These are phyloP conservation scores for Proisotoma minuta DNA, from an alignment of 2,888 invertebrate species.

Conservation along the genomic window DNA sequence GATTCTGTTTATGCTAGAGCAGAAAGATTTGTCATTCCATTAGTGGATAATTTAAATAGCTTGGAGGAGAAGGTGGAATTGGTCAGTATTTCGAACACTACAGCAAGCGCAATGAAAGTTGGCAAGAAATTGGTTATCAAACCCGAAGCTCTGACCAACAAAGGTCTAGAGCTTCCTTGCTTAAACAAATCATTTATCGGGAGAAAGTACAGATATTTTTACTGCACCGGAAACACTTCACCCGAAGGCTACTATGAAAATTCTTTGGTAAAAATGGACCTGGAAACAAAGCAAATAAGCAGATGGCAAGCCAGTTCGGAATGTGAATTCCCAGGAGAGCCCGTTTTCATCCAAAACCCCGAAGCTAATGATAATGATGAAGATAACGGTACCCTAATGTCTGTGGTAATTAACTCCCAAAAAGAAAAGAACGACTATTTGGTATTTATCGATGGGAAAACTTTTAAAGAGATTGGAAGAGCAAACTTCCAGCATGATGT, in stretches of 20 bases:
- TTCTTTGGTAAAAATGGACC: slow-evolving; percentile 47
- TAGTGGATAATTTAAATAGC: slow-evolving; percentile 18
- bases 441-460: slow-evolving; percentile 51
- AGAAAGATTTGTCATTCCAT: slow-evolving; percentile 20
- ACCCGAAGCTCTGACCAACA: slow-evolving; percentile 39
- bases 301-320: slow-evolving; percentile 31
- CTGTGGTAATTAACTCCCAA: slow-evolving; percentile 48
- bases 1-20: slow-evolving; percentile 29
- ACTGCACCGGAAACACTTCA: slow-evolving; percentile 52
- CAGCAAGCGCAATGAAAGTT: slow-evolving; percentile 50
- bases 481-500: slow-evolving; percentile 47
- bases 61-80: slow-evolving; percentile 14
- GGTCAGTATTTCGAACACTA: slow-evolving; percentile 47
- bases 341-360: slow-evolving; percentile 53
- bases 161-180: slow-evolving; percentile 53
- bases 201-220: slow-evolving; percentile 53
- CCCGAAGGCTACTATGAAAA: slow-evolving; percentile 49
- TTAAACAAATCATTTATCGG: slow-evolving; percentile 51
- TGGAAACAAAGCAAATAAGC: slow-evolving; percentile 26
- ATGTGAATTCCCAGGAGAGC: slow-evolving; percentile 52
- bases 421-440: slow-evolving; percentile 47
- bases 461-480: slow-evolving; percentile 51
- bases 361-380: slow-evolving; percentile 47
- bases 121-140: slow-evolving; percentile 48
- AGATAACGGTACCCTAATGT: slow-evolving; percentile 53